Evolutionary conservation across 2,113 vertebrate species (phyloP).

Genomic region (Psammodynastes pulverulentus): DNA sequence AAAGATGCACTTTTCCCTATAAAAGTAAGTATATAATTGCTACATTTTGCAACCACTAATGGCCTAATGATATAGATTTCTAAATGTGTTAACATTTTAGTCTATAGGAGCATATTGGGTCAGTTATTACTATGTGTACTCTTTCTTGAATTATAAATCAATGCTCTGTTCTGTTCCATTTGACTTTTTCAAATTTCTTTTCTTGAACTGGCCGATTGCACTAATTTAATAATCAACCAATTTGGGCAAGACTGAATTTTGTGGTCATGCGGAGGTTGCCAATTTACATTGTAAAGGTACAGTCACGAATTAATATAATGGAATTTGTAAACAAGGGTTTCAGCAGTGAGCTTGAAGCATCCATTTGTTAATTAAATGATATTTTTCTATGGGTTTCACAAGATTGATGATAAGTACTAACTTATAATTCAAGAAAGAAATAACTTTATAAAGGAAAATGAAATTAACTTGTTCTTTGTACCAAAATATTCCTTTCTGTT

Average conservation of each 20-base stretch:
- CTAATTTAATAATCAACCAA: background rate
- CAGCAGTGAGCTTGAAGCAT: background rate
- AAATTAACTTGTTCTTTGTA: background rate
- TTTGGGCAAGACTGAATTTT: background rate
- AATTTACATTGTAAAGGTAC: background rate
- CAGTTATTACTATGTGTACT: background rate
- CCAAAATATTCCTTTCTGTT: background rate
- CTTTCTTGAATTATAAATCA: background rate
- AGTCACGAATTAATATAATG: background rate
- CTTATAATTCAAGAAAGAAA: background rate
- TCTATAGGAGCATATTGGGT: fast-evolving
- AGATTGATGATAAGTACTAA: background rate
- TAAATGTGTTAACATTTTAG: background rate
- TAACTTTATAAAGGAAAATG: background rate
- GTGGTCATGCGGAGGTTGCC: background rate
- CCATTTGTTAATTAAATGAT: background rate
- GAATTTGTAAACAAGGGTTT: background rate
- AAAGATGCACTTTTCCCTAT: background rate
- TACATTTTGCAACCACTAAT: background rate
- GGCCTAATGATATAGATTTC: background rate
- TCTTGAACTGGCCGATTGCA: background rate
- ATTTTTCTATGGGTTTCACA: background rate
- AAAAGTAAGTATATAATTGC: background rate
- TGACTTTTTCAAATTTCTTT: background rate
- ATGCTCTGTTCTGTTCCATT: fast-evolving